phyloP scores from a whole-genome alignment of 2,113 vertebrate genomes.

The Salminus brasiliensis region DNA sequence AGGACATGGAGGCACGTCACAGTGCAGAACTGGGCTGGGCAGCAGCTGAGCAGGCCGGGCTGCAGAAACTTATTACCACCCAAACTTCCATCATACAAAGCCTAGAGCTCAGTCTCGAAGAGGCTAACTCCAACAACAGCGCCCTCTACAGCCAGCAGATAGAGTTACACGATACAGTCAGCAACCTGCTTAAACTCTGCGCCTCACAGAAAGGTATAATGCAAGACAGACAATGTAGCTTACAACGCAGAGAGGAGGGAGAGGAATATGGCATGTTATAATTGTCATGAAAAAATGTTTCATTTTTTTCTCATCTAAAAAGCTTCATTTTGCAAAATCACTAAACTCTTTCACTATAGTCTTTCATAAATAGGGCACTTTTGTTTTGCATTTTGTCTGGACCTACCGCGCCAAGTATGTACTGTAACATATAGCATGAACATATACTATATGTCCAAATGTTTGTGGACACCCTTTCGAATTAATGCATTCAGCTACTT shows the following conservation, averaged over 20 bases:
- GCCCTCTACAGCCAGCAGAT: slow-evolving; percentile 82
- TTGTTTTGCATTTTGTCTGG: too few species aligned
- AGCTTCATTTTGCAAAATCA: too few species aligned
- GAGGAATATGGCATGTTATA: too few species aligned
- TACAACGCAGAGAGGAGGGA: too few species aligned
- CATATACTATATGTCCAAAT: not conserved
- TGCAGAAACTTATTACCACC: slow-evolving; percentile 76
- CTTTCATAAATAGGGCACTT: too few species aligned
- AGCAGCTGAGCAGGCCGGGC: slow-evolving; percentile 77
- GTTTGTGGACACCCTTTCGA: too few species aligned
- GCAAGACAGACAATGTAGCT: slow-evolving; percentile 22
- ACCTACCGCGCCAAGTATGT: too few species aligned
- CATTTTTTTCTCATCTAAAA: too few species aligned
- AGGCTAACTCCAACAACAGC: slow-evolving; percentile 80
- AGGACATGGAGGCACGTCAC: slow-evolving; percentile 83
- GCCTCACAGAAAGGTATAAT: slow-evolving; percentile 83
- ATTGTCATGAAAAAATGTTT: too few species aligned
- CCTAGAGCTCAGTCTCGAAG: slow-evolving; percentile 79
- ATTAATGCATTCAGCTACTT: too few species aligned
- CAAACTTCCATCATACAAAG: slow-evolving; percentile 82
- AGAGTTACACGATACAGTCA: slow-evolving; percentile 82
- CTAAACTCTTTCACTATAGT: too few species aligned
- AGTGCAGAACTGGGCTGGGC: slow-evolving; percentile 76
- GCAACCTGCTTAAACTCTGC: slow-evolving; percentile 77
- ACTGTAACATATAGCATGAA: too few species aligned